phyloP scores from a whole-genome alignment of 2,797 vertebrate species.

The Paedocypris micromegethes region DNA sequence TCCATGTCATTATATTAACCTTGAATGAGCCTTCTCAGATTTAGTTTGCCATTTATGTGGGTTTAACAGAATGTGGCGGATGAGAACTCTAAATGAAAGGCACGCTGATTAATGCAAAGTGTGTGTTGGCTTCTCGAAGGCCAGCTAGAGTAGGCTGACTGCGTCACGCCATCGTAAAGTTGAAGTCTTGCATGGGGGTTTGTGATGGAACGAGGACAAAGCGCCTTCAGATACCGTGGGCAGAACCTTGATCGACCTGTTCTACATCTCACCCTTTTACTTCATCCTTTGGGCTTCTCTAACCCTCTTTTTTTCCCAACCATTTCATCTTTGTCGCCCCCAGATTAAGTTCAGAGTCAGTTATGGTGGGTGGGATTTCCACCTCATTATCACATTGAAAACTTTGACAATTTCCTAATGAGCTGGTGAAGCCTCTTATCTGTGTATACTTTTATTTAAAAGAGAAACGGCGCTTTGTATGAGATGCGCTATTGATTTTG shows the following conservation, averaged over 20 bases:
- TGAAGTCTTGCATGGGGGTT: conserved; percentile 21
- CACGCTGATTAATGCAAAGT: conserved; percentile 28
- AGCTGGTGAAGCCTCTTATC: conserved; percentile 4
- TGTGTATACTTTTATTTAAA: conserved; percentile 18
- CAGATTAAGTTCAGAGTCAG: conserved; percentile 39
- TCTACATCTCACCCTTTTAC: conserved; percentile 13
- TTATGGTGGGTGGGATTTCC: conserved; percentile 43
- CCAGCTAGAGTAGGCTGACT: conserved; percentile 28
- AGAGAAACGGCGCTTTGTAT: conserved; percentile 15
- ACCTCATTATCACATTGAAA: conserved; percentile 42
- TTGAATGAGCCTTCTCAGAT: not conserved
- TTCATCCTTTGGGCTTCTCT: conserved; percentile 14
- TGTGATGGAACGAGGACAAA: conserved; percentile 32
- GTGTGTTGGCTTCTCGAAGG: conserved; percentile 35
- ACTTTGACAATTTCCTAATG: conserved; percentile 36
- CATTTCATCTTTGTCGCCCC: conserved; percentile 35
- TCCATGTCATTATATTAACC: not conserved
- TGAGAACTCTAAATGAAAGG: conserved; percentile 26
- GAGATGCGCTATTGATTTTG: conserved; percentile 16
- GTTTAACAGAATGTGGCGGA: conserved; percentile 30
- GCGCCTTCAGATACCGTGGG: conserved; percentile 35
- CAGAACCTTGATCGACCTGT: conserved; percentile 25
- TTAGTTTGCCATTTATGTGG: conserved; percentile 32
- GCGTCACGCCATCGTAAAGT: conserved; percentile 23
- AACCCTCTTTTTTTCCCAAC: conserved; percentile 12